Conservation (phyloP, 2,888 invertebrate genomes). For the Selenia dentaria region DNA sequence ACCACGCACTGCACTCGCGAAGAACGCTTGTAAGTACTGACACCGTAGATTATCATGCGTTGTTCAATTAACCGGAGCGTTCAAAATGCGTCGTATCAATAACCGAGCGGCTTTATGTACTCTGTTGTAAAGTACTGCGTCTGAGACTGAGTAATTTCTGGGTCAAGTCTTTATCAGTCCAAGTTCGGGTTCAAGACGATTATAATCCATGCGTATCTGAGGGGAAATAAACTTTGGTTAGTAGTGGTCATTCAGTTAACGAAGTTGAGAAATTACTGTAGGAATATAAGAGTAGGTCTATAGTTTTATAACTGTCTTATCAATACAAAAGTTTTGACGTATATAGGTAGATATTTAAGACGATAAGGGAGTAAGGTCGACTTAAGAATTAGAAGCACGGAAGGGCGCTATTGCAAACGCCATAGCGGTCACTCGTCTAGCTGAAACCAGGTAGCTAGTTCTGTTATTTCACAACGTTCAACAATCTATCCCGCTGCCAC, state of each 20-base stretch:
- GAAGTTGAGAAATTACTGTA: not conserved
- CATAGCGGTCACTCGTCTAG: too few relatives aligned
- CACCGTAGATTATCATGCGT: not conserved
- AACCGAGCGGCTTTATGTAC: not conserved
- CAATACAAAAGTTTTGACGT: too few relatives aligned
- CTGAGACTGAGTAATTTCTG: conserved; percentile 1
- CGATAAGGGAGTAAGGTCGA: too few relatives aligned
- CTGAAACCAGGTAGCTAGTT: too few relatives aligned
- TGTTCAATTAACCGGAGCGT: not conserved
- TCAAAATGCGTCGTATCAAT: not conserved
- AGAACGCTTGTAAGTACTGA: not conserved
- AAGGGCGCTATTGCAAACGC: too few relatives aligned
- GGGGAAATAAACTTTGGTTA: conserved; percentile 14
- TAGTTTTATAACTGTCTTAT: not conserved
- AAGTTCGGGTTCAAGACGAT: conserved; percentile 13
- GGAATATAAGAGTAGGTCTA: not conserved
- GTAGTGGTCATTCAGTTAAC: conserved; percentile 1
- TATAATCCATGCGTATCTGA: conserved; percentile 18
- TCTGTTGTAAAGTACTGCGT: not conserved
- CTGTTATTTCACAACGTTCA: too few relatives aligned
- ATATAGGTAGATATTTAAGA: too few relatives aligned
- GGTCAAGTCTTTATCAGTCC: conserved; percentile 16
- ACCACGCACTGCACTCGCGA: conserved; percentile 4
- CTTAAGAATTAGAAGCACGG: too few relatives aligned
- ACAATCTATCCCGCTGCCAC: too few relatives aligned